Conservation (phyloP, 2,113 vertebrate genomes). For the Anas platyrhynchos region DNA sequence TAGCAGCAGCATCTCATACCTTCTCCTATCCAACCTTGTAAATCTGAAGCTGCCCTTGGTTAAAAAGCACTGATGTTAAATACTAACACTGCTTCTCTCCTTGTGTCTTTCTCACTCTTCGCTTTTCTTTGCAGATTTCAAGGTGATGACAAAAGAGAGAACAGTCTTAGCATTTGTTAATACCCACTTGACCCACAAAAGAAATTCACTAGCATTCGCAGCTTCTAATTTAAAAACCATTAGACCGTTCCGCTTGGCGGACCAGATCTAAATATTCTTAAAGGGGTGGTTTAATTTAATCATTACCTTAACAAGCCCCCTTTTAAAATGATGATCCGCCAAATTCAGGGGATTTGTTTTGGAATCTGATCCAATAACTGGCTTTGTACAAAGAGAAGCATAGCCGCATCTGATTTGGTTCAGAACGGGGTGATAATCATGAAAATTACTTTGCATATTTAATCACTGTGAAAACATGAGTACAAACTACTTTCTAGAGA, state of each 20-base stretch:
- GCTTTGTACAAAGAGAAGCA: slow-evolving; percentile 82
- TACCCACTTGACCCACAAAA: slow-evolving; percentile 87
- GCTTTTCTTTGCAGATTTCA: slow-evolving; percentile 80
- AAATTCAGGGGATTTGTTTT: slow-evolving; percentile 94
- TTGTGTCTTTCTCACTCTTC: slow-evolving; percentile 58
- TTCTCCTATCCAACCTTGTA: slow-evolving; percentile 8
- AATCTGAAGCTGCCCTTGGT: slow-evolving; percentile 50
- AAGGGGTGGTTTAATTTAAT: slow-evolving; percentile 98
- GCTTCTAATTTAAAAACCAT: slow-evolving; percentile 92
- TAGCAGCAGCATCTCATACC: background rate
- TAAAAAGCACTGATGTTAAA: slow-evolving; percentile 48
- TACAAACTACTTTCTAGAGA: slow-evolving; percentile 85
- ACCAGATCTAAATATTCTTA: slow-evolving; percentile 97
- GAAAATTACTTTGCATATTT: slow-evolving; percentile 90
- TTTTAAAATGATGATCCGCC: slow-evolving; percentile 93
- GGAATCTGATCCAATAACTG: slow-evolving; percentile 92
- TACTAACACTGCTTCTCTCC: slow-evolving; percentile 47
- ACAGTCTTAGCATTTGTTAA: slow-evolving; percentile 84
- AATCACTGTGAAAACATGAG: slow-evolving; percentile 85
- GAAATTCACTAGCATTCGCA: slow-evolving; percentile 78
- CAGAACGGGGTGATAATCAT: slow-evolving; percentile 84
- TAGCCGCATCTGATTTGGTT: slow-evolving; percentile 86
- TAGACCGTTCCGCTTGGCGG: slow-evolving; percentile 92
- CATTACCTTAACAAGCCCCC: slow-evolving; percentile 97
- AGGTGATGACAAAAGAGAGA: slow-evolving; percentile 83